Evolutionary conservation across 2,888 invertebrate genomes (phyloP), one percentile per base, ranked within the genome.

Genomic region (Theodoxus fluviatilis): DNA sequence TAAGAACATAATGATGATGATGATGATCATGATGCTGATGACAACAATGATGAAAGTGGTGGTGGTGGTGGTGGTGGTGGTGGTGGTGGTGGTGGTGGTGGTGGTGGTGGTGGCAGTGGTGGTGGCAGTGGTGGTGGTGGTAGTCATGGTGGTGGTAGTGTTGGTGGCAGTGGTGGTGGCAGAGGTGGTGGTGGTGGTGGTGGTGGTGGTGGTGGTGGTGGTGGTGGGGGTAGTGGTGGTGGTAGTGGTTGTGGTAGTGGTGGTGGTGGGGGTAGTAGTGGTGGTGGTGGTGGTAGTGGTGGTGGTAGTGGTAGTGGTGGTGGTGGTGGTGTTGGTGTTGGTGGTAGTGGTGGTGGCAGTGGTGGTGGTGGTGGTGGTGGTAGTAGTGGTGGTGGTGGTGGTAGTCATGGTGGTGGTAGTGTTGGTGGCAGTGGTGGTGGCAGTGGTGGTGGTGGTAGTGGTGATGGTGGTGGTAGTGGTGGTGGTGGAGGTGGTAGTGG

Each of bases 351-450:
- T 61, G n/a, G 61, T 61, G 9, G 61, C n/a, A 31, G 61, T 61
- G n/a, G 61, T 61, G 35, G 61, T 61, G 31, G 25, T 61, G 35
- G 61, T 61, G 31, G 61, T 61, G 25, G 55, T 55, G 22, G 55
- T 31, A 25, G 61, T 31, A 33, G 61, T 31, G n/a, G 61, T 31
- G 31, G 61, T 31, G 31, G 61, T 61, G 31, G 61, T 61, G n/a
- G 61, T 61, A 61, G 55, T 55, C 7, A 22, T 55, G 25, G 55
- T 55, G 22, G 55, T 55, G 22, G 55, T 55, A 55, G 55, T 22
- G 22, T 9, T 55, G 22, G 55, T 55, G 22, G 55, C 22, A 55
- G 55, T 55, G 25, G 55, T 55, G 22, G 55, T 55, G 22, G 55
- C 22, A 55, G 55, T 55, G 25, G 55, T 55, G 22, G 55, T 55